Evolutionary conservation across 2,797 vertebrate species (phyloP).

Genomic region (Leucoraja ocellata): DNA sequence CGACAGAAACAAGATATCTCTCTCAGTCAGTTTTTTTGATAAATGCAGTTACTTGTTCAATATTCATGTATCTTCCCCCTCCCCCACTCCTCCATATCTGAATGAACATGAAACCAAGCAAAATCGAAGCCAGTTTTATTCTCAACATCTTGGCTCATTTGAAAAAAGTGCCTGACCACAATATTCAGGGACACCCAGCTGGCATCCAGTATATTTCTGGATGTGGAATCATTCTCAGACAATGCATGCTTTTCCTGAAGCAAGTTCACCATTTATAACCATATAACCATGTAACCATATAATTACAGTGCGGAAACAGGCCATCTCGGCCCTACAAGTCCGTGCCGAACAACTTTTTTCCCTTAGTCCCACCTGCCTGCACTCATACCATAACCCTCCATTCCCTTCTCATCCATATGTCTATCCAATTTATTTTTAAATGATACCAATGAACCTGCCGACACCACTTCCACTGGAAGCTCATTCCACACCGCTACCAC

Average conservation of each 20-base stretch:
- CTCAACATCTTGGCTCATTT: background rate
- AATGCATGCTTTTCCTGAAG: background rate
- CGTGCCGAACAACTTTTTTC: too few relatives aligned
- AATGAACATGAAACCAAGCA: background rate
- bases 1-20: background rate
- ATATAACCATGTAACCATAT: too few relatives aligned
- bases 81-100: background rate
- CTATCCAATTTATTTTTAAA: too few relatives aligned
- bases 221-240: background rate
- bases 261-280: background rate
- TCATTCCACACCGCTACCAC: too few relatives aligned
- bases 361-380: too few relatives aligned
- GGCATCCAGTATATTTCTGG: background rate
- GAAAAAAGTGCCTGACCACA: background rate
- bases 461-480: too few relatives aligned
- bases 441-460: too few relatives aligned
- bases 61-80: background rate
- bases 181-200: background rate
- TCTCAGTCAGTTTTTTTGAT: background rate
- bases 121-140: conserved; percentile 17
- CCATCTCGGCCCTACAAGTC: too few relatives aligned
- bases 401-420: too few relatives aligned
- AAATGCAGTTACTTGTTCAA: conserved; percentile 9
- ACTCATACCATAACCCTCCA: too few relatives aligned
- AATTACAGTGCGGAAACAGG: too few relatives aligned